Evolutionary conservation across 2,113 vertebrate genomes (phyloP), one percentile per base, ranked within the genome.

Genomic region (Dinomys branickii): DNA sequence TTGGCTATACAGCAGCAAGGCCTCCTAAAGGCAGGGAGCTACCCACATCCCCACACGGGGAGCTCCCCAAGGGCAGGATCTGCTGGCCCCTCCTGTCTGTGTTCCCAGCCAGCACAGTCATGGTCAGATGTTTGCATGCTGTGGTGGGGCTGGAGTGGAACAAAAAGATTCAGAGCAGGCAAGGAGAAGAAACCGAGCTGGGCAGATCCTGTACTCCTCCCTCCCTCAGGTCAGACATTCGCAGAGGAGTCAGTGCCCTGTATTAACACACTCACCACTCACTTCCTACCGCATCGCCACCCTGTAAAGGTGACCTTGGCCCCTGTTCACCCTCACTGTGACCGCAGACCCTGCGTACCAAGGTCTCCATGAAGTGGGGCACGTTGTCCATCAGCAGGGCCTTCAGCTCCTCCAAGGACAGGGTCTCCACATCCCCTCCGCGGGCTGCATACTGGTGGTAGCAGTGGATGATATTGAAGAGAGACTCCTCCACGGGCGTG

Each of bases 351-450:
- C 61, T 38, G 16, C 97, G 0, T 61, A 98, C 98, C 97, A 98
- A 61, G 85, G 85, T 65, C 16, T 86, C 88, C 97, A 98, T 89
- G 88, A 98, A 98, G 61, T 67, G 78, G 52, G 98, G 98, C 50
- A 95, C 85, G 0, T 85, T 97, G 71, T 98, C 97, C 61, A 16
- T 1, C 0, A 99, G 97, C 65, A 99, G 7, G 17, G 98, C 97
- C 93, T 96, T 98, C 93, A 98, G 41, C 98, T 98, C 97, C 0
- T 3, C 59, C 97, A 97, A 97, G 91, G 71, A 97, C 88, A 99
- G 85, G 41, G 98, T 98, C 90, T 98, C 98, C 20, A 3, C 61
- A 24, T 99, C 94, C 0, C 97, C 98, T 8, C 98, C 98, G 16
- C 80, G 56, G 33, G 98, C 96, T 0, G 98, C 98, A 0, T 97